A percentile compares a stretch with the other conserved stretches of the same genome.
Conservation (phyloP, 1,140 invertebrate genomes). For the Drosophila setifemur region DNA sequence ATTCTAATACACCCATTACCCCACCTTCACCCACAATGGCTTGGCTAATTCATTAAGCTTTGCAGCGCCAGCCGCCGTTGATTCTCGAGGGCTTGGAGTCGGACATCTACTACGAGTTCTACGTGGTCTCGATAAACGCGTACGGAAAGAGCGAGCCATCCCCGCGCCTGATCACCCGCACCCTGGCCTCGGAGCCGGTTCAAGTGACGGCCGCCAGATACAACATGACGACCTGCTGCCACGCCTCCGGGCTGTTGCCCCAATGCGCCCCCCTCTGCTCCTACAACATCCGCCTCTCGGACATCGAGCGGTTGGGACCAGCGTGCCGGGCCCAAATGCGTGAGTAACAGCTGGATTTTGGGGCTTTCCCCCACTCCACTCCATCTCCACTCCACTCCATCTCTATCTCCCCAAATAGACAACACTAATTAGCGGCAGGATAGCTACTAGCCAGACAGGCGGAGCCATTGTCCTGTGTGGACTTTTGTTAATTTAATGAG, state of each 20-base stretch:
- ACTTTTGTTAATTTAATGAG: slow-evolving; percentile 53
- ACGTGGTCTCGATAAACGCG: slow-evolving; percentile 90
- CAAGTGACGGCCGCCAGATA: slow-evolving; percentile 82
- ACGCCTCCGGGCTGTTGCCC: slow-evolving; percentile 86
- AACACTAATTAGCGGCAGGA: slow-evolving; percentile 64
- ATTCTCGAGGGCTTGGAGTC: slow-evolving; percentile 89
- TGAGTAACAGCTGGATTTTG: slow-evolving; percentile 60
- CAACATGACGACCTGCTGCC: slow-evolving; percentile 91
- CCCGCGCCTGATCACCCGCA: slow-evolving; percentile 88
- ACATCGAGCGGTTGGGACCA: slow-evolving; percentile 86
- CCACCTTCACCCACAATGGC: neutral
- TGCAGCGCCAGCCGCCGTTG: slow-evolving; percentile 87
- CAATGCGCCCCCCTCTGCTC: slow-evolving; percentile 91
- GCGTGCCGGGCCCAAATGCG: slow-evolving; percentile 81
- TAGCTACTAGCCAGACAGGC: neutral
- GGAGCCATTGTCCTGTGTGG: slow-evolving; percentile 25
- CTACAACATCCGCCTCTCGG: slow-evolving; percentile 91
- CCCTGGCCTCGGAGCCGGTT: slow-evolving; percentile 83
- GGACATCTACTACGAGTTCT: slow-evolving; percentile 91
- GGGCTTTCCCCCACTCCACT: neutral
- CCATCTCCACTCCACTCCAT: neutral
- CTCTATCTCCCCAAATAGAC: neutral
- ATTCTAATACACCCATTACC: too few species aligned
- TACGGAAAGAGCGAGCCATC: slow-evolving; percentile 90
- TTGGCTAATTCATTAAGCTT: slow-evolving; percentile 71